phyloP scores from a whole-genome alignment of 2,113 vertebrate species.

The Ameiurus melas region DNA sequence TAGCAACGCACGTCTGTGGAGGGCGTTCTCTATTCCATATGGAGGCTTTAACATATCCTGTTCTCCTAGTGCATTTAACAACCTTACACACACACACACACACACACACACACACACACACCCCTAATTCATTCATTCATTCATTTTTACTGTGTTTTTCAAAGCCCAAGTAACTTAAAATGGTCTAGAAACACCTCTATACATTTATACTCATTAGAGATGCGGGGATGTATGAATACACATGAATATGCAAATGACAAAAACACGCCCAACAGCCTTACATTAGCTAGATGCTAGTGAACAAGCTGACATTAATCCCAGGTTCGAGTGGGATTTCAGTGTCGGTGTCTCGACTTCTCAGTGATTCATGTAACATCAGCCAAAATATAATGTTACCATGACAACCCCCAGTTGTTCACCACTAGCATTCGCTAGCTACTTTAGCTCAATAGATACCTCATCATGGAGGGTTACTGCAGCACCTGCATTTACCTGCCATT shows the following conservation, averaged over 20 bases:
- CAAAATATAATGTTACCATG: not conserved
- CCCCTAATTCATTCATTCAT: no score
- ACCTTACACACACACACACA: constrained; percentile 65
- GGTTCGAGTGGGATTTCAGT: not conserved
- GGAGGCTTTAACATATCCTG: constrained; percentile 83
- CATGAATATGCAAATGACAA: not conserved
- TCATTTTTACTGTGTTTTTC: not conserved
- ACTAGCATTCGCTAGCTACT: not conserved
- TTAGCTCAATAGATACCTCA: not conserved
- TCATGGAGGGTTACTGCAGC: not conserved
- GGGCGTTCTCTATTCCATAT: constrained; percentile 79
- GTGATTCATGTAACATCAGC: not conserved
- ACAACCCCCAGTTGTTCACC: not conserved
- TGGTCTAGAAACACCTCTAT: not conserved
- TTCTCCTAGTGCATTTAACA: constrained; percentile 83
- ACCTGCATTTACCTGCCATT: constrained; percentile 83
- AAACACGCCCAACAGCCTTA: not conserved
- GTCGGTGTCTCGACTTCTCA: not conserved
- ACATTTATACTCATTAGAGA: not conserved
- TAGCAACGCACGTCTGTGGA: constrained; percentile 83
- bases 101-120: constrained; percentile 45
- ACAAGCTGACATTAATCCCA: not conserved
- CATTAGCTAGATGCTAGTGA: not conserved
- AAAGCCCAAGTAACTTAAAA: not conserved
- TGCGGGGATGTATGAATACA: not conserved